These are phyloP conservation scores for Lepilemur septentrionalis DNA, from an alignment of 2,797 vertebrate species.

Conservation along the genomic window DNA sequence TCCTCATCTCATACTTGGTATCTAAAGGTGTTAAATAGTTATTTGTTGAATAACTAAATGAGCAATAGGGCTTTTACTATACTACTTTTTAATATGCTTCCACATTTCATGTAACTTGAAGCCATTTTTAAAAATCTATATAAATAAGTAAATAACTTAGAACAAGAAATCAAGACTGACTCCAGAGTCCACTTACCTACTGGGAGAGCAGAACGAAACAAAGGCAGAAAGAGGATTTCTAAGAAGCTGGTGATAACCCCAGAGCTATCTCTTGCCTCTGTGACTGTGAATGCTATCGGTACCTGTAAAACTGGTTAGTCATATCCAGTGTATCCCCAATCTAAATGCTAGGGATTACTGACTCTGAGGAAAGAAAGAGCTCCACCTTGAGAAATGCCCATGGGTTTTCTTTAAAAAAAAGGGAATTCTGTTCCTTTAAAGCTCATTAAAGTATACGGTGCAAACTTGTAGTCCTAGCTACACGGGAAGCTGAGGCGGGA, in stretches of 20 bases:
- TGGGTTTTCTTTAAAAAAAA: neutral
- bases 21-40: neutral
- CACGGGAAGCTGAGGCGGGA: too few species aligned
- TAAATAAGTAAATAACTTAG: neutral
- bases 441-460: neutral
- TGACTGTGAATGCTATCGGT: neutral
- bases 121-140: neutral
- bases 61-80: neutral
- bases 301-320: neutral
- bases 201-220: neutral
- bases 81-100: neutral
- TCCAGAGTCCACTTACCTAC: neutral
- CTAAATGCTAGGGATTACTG: neutral
- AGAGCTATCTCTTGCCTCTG: neutral
- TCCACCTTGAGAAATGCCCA: neutral
- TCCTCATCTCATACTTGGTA: neutral
- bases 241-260: neutral
- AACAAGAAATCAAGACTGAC: neutral
- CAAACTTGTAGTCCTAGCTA: neutral
- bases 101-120: conserved; percentile 8
- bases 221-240: neutral
- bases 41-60: conserved; percentile 1
- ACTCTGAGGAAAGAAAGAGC: neutral
- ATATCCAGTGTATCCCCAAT: neutral
- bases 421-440: neutral